Conservation (phyloP, 2,113 vertebrate species). For the Azemiops feae region DNA sequence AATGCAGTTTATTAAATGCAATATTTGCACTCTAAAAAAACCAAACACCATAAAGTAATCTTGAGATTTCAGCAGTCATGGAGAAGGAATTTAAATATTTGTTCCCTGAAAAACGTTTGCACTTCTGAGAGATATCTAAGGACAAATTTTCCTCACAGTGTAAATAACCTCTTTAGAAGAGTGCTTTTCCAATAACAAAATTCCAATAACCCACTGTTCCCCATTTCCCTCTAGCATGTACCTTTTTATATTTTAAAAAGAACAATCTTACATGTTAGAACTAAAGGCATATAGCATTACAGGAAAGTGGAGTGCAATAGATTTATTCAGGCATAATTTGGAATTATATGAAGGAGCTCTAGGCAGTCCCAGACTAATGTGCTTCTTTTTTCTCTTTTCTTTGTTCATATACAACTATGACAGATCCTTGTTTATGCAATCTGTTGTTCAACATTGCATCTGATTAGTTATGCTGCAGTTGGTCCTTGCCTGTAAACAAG, state of each 20-base stretch:
- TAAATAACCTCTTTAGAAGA: background rate
- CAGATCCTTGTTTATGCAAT: background rate
- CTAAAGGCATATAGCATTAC: background rate
- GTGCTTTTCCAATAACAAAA: background rate
- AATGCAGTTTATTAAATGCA: background rate
- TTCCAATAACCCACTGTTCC: background rate
- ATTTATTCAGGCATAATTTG: background rate
- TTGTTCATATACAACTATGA: background rate
- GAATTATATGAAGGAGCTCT: background rate
- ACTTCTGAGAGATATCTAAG: background rate
- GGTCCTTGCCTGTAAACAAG: background rate
- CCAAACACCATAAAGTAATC: background rate
- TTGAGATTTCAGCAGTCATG: background rate
- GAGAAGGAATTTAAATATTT: background rate
- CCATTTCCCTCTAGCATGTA: background rate
- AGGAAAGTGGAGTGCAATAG: background rate
- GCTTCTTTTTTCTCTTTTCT: background rate
- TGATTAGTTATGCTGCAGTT: background rate
- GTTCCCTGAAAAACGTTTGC: background rate
- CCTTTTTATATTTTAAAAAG: background rate
- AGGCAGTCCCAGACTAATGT: background rate
- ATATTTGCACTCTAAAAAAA: background rate
- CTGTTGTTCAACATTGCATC: background rate
- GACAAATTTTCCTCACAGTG: background rate
- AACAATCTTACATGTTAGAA: background rate